Base-by-base conservation (phyloP, 2,113 vertebrate genomes). In the Phaethornis superciliosus region DNA sequence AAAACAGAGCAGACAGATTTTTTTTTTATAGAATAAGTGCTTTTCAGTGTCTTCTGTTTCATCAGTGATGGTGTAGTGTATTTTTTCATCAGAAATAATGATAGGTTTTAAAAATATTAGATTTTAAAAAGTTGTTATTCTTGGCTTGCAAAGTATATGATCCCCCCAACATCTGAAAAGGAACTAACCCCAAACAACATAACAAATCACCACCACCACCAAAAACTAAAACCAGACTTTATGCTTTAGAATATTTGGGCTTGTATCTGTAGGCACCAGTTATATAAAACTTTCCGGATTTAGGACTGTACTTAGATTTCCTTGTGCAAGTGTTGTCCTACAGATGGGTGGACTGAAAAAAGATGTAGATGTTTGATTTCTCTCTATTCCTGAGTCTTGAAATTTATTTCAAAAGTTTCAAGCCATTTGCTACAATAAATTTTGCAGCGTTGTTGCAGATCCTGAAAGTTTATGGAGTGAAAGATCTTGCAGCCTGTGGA, bases 1-100 rank as follows among this genome's bases (percentile, higher is more conserved):
- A 82, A 96, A 94, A 88, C 59, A 85, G 74, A 93, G 69, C 56
- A 44, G 32, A 49, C 81, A 80, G 59, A 64, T 80, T 46, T 64
- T 67, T 67, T n/a, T 40, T 24, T 75, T 81, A 87, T 58, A 52
- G 26, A 63, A 86, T 44, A 37, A 59, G 20, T 59, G 28, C 55
- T 63, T 72, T 95, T 64, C 81, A 63, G 30, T 7, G 2, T 65
- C 65, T 81, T 42, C 35, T 85, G 17, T 77, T 76, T 80, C 74
- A 47, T 71, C 51, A 79, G 23, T 4, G 3, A 5, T 35, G 8
- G 27, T 63, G 20, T 2, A 4, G 47, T 9, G 20, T 27, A 24
- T 77, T 84, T 59, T 13, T 85, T 93, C 33, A 88, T 88, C 33
- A 88, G 62, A 64, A 94, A 79, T 9, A 71, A 28, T 4, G 17